phyloP scores from a whole-genome alignment of 2,113 vertebrate genomes.

The Gnathonemus echidnorhynchus region DNA sequence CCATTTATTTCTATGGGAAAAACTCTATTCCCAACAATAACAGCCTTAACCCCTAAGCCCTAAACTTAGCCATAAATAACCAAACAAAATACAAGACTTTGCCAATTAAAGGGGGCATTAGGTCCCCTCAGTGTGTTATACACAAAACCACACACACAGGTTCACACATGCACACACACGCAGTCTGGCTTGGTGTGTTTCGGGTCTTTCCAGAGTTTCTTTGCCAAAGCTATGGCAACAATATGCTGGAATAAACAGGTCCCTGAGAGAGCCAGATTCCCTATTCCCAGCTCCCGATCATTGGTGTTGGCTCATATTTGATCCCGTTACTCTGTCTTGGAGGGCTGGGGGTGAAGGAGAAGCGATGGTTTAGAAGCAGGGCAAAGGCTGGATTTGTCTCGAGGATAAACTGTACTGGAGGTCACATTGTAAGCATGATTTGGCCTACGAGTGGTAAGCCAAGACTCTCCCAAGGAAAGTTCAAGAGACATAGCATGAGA shows the following conservation, averaged over 20 bases:
- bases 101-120: background rate
- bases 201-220: background rate
- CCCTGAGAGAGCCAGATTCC: background rate
- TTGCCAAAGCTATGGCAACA: background rate
- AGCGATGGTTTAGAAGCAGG: background rate
- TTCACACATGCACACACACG: background rate
- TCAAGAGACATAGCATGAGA: background rate
- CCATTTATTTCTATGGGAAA: background rate
- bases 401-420: background rate
- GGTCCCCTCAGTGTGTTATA: background rate
- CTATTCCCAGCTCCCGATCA: background rate
- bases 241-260: background rate
- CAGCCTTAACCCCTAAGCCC: background rate
- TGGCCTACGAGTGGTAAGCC: slow-evolving; percentile 1
- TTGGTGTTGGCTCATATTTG: slow-evolving; percentile 15
- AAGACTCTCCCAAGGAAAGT: background rate
- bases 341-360: background rate
- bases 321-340: slow-evolving; percentile 7
- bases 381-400: background rate
- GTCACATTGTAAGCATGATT: background rate
- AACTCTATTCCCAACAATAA: background rate
- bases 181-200: background rate
- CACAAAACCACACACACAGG: background rate
- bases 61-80: background rate
- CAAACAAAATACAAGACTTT: background rate